Evolutionary conservation across 64 coral and sea anemone genomes (phyloP).

Genomic region (Stichodactyla helianthus): DNA sequence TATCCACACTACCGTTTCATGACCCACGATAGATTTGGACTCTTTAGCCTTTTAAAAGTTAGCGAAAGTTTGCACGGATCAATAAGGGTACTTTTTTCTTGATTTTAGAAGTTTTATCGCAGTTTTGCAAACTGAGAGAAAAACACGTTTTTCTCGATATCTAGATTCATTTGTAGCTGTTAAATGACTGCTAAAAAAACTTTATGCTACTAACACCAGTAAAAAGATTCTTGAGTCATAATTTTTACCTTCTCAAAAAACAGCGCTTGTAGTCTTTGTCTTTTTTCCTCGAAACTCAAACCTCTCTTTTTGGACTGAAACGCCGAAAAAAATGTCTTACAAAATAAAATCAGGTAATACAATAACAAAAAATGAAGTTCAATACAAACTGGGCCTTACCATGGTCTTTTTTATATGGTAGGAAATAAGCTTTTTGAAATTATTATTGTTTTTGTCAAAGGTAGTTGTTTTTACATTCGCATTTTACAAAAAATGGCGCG

Average conservation of each 20-base stretch:
- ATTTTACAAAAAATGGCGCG: neutral
- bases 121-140: too few relatives aligned
- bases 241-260: constrained; percentile 88
- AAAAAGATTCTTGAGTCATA: too few relatives aligned
- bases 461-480: neutral
- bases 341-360: neutral
- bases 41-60: too few relatives aligned
- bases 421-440: neutral
- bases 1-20: too few relatives aligned
- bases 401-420: neutral
- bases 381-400: neutral
- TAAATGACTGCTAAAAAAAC: too few relatives aligned
- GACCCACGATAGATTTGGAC: too few relatives aligned
- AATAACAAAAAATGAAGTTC: neutral
- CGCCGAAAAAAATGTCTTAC: neutral
- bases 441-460: neutral
- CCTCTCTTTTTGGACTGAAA: constrained; percentile 91
- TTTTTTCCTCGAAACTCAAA: constrained; percentile 95
- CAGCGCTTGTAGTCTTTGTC: constrained; percentile 77
- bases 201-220: too few relatives aligned
- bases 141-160: too few relatives aligned
- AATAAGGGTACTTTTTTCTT: too few relatives aligned
- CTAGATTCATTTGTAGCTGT: too few relatives aligned
- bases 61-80: too few relatives aligned
- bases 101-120: too few relatives aligned